Evolutionary conservation across 2,797 vertebrate species (phyloP), one percentile per base, ranked within the genome.

Genomic region (Lutjanus campechanus): DNA sequence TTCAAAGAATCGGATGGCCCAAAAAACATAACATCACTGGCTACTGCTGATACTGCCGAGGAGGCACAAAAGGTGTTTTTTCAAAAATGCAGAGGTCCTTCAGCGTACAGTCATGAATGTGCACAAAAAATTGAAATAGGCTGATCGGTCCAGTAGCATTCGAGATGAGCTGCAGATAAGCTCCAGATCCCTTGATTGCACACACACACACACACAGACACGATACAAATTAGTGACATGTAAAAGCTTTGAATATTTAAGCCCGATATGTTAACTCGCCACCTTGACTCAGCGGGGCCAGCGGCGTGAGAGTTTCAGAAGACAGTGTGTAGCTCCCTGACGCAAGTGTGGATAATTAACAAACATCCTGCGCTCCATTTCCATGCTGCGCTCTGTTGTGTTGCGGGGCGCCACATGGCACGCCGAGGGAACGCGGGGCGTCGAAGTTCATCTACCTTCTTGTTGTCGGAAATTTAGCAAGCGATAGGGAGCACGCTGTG

Each of bases 261-360:
- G 69, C 68, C 29, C 61, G 63, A 69, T 53, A 44, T 81, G 82
- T 75, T 20, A 40, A 82, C 64, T 76, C 41, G 73, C 51, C 29
- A 60, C 58, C 69, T 83, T 59, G 69, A 84, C 84, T 61, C 69
- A 72, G 83, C 85, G 25, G 75, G 82, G 71, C 53, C 61, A 54
- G 71, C 53, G 65, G 59, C 5, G 46, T 8, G 17, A 72, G 69
- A 69, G 51, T 16, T 74, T 79, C 50, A 50, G 29, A 75, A 68
- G 69, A 77, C 51, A 1, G 70, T 3, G 77, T 22, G 49, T 4
- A 22, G 44, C 6, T 19, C 55, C 79, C 64, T 8, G 77, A 88
- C 6, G 36, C 54, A 49, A 68, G 64, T 8, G 19, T n/a, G 22
- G 81, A 82, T 90, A 90, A 92, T 91, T 90, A 91, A 81, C 81